Evolutionary conservation across 2,888 invertebrate genomes (phyloP), one percentile per base, ranked within the genome.

Genomic region (Octodonta nipae): DNA sequence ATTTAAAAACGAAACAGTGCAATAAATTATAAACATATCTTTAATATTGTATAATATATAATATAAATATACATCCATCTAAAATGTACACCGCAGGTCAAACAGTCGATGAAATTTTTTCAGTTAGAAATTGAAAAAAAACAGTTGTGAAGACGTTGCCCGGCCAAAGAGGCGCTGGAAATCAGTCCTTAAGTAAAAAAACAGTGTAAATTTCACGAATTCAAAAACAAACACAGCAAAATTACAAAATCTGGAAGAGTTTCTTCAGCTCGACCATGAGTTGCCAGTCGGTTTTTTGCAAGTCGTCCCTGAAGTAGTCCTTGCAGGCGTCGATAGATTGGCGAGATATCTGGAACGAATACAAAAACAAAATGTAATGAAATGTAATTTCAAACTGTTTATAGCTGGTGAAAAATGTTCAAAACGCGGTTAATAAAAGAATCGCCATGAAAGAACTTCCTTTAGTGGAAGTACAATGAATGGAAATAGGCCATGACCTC

Each of bases 251-350:
- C 64, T 91, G 78, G 71, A 99, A 93, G 52, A 83, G 68, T 64
- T 95, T 96, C 69, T 99, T 99, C 56, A 99, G 68, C 66, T 98
- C 95, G 36, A 96, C 85, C 82, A 98, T 92, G 41, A 99, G 68
- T 58, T 88, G 86, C 98, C 98, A 99, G 62, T 99, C 98, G 45
- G 83, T 78, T 67, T 95, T 98, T 55, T 82, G 67, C 52, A 99
- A 73, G 63, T 99, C 98, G 50, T 95, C 95, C 42, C 98, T 76
- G 78, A 98, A 99, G 67, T 95, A 92, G 52, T 95, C 87, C 66
- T 99, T 99, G 67, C 96, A 95, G 5, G 92, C 95, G 65, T 99
- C 96, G 58, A 99, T 99, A 42, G 93, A 93, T 57, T 93, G 88
- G 33, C 98, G 78, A 31, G 87, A 85, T 55, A 98, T 95, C 92